phyloP scores from a whole-genome alignment of 2,797 vertebrate genomes.

The Epinephelus malabaricus region DNA sequence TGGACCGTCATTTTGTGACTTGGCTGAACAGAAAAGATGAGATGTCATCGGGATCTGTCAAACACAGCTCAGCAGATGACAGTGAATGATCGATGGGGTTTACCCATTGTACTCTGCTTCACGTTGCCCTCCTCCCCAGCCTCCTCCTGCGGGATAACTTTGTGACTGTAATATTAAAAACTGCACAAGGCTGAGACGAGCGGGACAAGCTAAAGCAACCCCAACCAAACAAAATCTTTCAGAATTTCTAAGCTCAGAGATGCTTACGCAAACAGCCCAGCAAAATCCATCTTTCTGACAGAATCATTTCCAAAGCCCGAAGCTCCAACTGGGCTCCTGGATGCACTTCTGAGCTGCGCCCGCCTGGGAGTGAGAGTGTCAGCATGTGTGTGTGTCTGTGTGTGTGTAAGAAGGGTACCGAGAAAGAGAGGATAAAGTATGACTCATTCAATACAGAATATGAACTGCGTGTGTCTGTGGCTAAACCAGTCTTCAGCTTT shows the following conservation, averaged over 20 bases:
- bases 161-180: constrained; percentile 39
- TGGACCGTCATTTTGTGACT: neutral
- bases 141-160: neutral
- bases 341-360: constrained; percentile 51
- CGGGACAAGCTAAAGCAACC: constrained; percentile 18
- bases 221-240: constrained; percentile 46
- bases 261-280: constrained; percentile 48
- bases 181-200: constrained; percentile 25
- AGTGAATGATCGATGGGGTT: constrained; percentile 43
- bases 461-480: constrained; percentile 14
- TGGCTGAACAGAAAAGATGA: constrained; percentile 9
- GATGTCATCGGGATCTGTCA: constrained; percentile 17
- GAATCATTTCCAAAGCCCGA: constrained; percentile 63
- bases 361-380: constrained; percentile 42
- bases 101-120: neutral
- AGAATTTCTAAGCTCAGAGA: constrained; percentile 40
- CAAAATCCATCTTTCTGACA: constrained; percentile 77
- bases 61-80: constrained; percentile 30
- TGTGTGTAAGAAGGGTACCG: neutral
- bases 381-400: neutral
- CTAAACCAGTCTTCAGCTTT: constrained; percentile 22
- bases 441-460: constrained; percentile 41
- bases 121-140: no score
- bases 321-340: constrained; percentile 55
- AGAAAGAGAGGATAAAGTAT: constrained; percentile 31